Conservation (phyloP, 1,140 invertebrate species). For the Brachionus sp. region DNA sequence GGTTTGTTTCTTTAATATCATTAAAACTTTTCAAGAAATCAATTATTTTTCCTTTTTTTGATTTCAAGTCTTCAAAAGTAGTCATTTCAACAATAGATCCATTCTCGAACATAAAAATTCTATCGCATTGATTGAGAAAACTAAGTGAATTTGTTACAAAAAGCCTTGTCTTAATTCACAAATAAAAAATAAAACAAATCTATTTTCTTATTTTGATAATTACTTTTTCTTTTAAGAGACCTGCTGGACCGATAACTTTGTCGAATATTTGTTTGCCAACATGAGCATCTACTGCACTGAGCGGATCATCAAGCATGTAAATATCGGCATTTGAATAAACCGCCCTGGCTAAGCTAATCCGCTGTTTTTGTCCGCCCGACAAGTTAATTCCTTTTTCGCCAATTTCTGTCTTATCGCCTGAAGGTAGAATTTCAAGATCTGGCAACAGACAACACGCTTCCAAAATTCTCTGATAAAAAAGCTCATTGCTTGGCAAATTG, state of each 20-base stretch:
- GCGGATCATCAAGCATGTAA: conserved; percentile 62
- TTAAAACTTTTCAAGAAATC: conserved; percentile 29
- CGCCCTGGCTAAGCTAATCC: conserved; percentile 52
- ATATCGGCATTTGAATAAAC: conserved; percentile 59
- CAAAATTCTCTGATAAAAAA: conserved; percentile 61
- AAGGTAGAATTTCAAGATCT: conserved; percentile 49
- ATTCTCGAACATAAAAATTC: conserved; percentile 46
- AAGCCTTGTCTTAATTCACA: conserved; percentile 19
- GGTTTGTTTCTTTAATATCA: conserved; percentile 6
- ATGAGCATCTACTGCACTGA: conserved; percentile 62
- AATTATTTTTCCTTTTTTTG: conserved; percentile 2
- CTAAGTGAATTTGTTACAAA: conserved; percentile 46
- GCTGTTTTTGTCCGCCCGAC: conserved; percentile 55
- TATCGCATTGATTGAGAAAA: conserved; percentile 45
- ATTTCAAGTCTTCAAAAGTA: neutral
- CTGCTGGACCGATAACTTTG: conserved; percentile 55
- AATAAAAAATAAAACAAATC: neutral
- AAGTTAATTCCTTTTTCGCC: conserved; percentile 53
- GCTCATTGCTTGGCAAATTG: conserved; percentile 61
- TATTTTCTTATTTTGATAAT: neutral
- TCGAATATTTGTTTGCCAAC: conserved; percentile 59
- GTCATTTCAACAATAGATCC: conserved; percentile 43
- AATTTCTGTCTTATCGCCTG: conserved; percentile 47
- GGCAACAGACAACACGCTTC: conserved; percentile 56
- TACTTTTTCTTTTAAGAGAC: conserved; percentile 50